Percentiles rank a stretch among this genome's conserved stretches.
These are phyloP conservation scores for Stictonetta naevosa DNA, from an alignment of 2,113 vertebrate genomes.

Conservation along the genomic window DNA sequence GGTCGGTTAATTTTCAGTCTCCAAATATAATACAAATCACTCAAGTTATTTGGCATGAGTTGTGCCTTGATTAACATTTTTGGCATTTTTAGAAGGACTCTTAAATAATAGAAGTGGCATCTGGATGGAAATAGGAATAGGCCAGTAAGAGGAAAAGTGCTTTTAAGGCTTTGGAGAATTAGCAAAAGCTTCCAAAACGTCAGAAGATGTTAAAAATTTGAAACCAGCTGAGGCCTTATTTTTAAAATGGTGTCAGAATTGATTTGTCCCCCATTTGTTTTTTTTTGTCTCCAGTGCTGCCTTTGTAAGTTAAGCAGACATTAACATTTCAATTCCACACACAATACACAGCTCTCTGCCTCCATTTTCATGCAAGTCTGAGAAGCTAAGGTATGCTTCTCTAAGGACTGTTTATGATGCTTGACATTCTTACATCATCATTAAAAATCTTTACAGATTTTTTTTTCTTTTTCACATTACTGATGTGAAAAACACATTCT, in stretches of 20 bases:
- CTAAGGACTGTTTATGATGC: constrained; percentile 47
- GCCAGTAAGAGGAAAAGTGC: not conserved
- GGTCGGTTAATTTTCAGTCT: constrained; percentile 7
- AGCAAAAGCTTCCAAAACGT: constrained; percentile 52
- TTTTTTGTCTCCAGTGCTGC: not conserved
- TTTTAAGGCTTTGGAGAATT: constrained; percentile 36
- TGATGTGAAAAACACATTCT: constrained; percentile 65
- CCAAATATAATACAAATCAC: constrained; percentile 17
- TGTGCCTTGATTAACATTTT: constrained; percentile 20
- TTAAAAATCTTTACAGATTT: constrained; percentile 7
- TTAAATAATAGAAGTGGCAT: constrained; percentile 58
- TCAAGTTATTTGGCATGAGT: not conserved
- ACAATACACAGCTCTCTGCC: not conserved
- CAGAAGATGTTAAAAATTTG: constrained; percentile 40
- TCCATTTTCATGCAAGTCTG: not conserved
- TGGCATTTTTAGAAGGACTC: constrained; percentile 23
- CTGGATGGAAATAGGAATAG: constrained; percentile 49
- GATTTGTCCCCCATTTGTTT: constrained; percentile 27
- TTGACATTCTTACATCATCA: constrained; percentile 59
- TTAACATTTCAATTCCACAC: not conserved
- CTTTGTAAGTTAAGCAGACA: not conserved
- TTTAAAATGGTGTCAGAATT: not conserved
- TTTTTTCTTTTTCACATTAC: not conserved
- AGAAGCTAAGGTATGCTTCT: constrained; percentile 12
- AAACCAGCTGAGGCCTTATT: constrained; percentile 13